Base-by-base conservation (phyloP, 1,140 invertebrate genomes). In the Plectus sambesii region DNA sequence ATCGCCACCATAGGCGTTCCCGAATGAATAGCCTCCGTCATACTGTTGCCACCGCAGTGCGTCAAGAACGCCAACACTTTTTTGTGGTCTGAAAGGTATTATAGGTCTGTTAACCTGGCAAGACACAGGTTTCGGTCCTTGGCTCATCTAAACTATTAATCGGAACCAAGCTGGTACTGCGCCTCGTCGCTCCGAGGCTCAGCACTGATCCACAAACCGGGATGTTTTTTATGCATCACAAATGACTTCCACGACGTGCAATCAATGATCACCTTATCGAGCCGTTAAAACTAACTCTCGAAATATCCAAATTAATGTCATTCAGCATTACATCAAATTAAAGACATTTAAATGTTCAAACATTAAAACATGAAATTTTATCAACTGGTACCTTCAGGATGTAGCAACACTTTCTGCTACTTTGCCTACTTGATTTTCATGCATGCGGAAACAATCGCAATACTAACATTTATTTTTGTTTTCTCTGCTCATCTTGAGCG, bases 1-100 rank as follows among this genome's bases (percentile, higher is more conserved):
- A 85, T 1, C 82, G 80, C 9, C 81, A 83, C 20, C 3, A 85
- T 78, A 0, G 84, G 84, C 0, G 83, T 79, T 8, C 80, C 83
- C 60, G 82, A 80, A 62, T 79, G 84, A 4, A 83, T 81, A 0
- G 82, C 81, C 63, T 87, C 84, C 60, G 80, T 82, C 69, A 84
- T 79, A 51, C 82, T 83, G 39, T 84, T 73, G 2, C 85, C 68
- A 8, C 84, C 84, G 3, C 83, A 82, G 66, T 87, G 84, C 0
- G 82, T 84, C 1, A 86, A 77, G 60, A 86, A 86, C 0, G 81
- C 82, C 35, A 23, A 9, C 12, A 38, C 26, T 1, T 58, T 60
- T 4, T 50, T 50, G 35, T 58, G 50, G n/a, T 37, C 55, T 58
- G 41, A 15, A 60, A 47, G 23, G 42, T 52, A 59, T 36, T 17